phyloP scores from a whole-genome alignment of 1,140 invertebrate species.

The Hirudo medicinalis region DNA sequence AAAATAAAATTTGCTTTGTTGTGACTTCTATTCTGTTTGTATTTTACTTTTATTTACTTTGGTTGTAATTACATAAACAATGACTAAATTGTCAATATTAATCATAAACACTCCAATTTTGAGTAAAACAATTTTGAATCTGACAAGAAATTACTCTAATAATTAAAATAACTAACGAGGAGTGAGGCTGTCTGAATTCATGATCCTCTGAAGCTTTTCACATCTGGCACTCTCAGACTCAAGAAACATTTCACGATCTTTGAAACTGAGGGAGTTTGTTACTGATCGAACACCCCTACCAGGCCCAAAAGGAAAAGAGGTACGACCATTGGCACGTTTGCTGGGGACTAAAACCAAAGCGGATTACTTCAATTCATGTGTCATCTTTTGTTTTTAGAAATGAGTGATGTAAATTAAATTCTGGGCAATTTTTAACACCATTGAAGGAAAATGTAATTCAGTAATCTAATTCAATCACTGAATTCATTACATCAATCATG shows the following conservation, averaged over 20 bases:
- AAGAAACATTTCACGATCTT: not conserved
- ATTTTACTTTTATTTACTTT: no score
- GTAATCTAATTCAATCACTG: not conserved
- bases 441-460: not conserved
- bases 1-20: not conserved
- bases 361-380: not conserved
- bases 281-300: not conserved
- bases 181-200: slow-evolving; percentile 4
- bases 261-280: not conserved
- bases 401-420: not conserved
- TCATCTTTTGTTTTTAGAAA: not conserved
- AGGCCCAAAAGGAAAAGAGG: not conserved
- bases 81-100: no score
- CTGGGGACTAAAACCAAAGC: not conserved
- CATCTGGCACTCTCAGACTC: slow-evolving; percentile 1
- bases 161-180: not conserved
- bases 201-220: not conserved
- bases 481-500: not conserved
- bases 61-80: no score
- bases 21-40: no score
- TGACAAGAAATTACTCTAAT: not conserved
- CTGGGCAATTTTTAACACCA: not conserved
- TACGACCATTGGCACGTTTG: not conserved
- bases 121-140: not conserved
- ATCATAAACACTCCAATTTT: no score